phyloP scores from a whole-genome alignment of 1,140 invertebrate species.

The Apis dorsata region DNA sequence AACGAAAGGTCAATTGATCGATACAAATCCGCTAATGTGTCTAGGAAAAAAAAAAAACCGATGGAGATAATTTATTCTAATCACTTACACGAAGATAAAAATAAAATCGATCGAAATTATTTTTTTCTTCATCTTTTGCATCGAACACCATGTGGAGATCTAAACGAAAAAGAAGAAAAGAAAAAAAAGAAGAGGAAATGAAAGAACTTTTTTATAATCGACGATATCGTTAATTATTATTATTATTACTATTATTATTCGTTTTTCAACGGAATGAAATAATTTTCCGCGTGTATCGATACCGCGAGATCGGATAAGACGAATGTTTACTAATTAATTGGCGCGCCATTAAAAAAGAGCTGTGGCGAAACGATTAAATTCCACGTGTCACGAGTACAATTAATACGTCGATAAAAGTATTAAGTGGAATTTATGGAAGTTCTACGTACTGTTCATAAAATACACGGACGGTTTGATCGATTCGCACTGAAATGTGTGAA shows the following conservation, averaged over 20 bases:
- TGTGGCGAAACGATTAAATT: conserved; percentile 17
- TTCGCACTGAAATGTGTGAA: too few relatives aligned
- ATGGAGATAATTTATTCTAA: conserved; percentile 4
- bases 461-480: background rate
- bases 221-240: conserved; percentile 21
- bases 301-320: conserved; percentile 13
- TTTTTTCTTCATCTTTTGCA: background rate
- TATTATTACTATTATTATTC: too few relatives aligned
- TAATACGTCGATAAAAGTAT: conserved; percentile 39
- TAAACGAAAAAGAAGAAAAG: too few relatives aligned
- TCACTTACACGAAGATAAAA: background rate
- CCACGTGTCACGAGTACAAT: background rate
- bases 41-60: background rate
- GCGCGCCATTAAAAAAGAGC: conserved; percentile 2
- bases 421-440: conserved; percentile 22
- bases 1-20: background rate
- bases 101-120: background rate
- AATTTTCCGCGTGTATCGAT: background rate
- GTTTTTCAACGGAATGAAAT: conserved; percentile 1
- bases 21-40: conserved; percentile 4
- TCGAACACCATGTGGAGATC: background rate
- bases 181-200: too few relatives aligned
- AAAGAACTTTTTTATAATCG: background rate
- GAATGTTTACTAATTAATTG: conserved; percentile 44
- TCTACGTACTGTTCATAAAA: background rate